Evolutionary conservation across 2,113 vertebrate species (phyloP).

Genomic region (Epinephelus fuscoguttatus): DNA sequence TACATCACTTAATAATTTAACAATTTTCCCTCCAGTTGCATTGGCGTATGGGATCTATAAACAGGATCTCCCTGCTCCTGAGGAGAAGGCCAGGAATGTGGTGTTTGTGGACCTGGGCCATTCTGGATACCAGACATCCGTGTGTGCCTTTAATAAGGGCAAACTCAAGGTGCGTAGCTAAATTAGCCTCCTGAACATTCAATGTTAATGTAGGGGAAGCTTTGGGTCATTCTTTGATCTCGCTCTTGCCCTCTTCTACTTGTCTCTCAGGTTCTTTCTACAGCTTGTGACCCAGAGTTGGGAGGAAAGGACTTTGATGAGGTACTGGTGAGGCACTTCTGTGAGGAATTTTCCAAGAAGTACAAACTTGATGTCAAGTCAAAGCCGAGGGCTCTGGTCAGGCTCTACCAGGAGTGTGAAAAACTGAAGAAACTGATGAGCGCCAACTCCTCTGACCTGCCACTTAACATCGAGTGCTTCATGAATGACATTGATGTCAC

Average conservation of each 20-base stretch:
- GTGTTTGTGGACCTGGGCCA: conserved; percentile 98
- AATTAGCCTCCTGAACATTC: too few species aligned
- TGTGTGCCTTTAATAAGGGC: conserved; percentile 98
- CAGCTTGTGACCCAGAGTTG: conserved; percentile 91
- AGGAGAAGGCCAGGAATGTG: conserved; percentile 96
- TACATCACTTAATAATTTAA: neutral
- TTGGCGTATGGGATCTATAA: conserved; percentile 99
- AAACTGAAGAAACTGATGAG: conserved; percentile 99
- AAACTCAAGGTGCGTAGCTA: conserved; percentile 92
- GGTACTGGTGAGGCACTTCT: conserved; percentile 92
- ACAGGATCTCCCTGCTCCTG: conserved; percentile 94
- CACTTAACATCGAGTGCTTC: conserved; percentile 97
- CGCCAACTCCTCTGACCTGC: conserved; percentile 95
- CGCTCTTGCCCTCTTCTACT: neutral
- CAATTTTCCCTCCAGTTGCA: conserved; percentile 85
- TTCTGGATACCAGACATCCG: conserved; percentile 96
- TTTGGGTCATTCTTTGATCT: neutral
- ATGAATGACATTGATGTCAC: conserved; percentile 98
- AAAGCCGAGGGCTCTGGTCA: conserved; percentile 93
- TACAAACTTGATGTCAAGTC: conserved; percentile 96
- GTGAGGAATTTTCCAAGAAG: conserved; percentile 95
- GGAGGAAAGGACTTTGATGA: conserved; percentile 97
- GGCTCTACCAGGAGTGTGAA: conserved; percentile 97
- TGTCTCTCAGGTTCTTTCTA: conserved; percentile 90
- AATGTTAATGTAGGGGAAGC: neutral